Percentiles rank a stretch among this genome's conserved stretches.
Conservation (phyloP, 2,113 vertebrate species). For the Tiliqua scincoides region DNA sequence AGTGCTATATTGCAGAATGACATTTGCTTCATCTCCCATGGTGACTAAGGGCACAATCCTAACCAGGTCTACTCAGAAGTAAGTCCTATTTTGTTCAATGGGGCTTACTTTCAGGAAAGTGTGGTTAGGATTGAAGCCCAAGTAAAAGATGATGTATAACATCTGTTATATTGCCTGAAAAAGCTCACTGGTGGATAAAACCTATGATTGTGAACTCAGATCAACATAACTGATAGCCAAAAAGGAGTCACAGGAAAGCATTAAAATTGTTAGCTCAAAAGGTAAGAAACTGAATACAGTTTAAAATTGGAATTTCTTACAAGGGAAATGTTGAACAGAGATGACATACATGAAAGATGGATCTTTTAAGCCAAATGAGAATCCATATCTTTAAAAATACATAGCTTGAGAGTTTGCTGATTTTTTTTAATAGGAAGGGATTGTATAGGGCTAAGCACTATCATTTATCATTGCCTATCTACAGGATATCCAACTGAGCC, state of each 20-base stretch:
- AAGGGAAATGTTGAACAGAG: neutral
- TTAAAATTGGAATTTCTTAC: neutral
- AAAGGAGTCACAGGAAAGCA: neutral
- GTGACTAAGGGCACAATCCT: neutral
- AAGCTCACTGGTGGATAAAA: neutral
- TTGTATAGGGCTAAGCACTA: neutral
- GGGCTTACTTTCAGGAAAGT: too few species aligned
- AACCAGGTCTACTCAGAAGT: too few species aligned
- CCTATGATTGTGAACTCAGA: neutral
- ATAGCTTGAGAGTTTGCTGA: neutral
- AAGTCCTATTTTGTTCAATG: too few species aligned
- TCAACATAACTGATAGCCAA: neutral
- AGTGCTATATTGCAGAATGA: neutral
- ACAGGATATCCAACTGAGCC: neutral
- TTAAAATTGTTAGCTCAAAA: neutral
- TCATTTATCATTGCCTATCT: neutral
- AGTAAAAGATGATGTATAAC: too few species aligned
- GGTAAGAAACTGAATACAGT: neutral
- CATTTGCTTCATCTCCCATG: neutral
- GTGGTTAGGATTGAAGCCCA: too few species aligned
- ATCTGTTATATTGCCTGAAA: neutral
- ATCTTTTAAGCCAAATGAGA: neutral
- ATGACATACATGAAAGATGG: neutral
- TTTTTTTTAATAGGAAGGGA: too few species aligned
- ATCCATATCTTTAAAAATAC: neutral